Evolutionary conservation across 2,888 invertebrate species (phyloP), one percentile per base, ranked within the genome.

Genomic region (Bursaphelenchus okinawaensis): DNA sequence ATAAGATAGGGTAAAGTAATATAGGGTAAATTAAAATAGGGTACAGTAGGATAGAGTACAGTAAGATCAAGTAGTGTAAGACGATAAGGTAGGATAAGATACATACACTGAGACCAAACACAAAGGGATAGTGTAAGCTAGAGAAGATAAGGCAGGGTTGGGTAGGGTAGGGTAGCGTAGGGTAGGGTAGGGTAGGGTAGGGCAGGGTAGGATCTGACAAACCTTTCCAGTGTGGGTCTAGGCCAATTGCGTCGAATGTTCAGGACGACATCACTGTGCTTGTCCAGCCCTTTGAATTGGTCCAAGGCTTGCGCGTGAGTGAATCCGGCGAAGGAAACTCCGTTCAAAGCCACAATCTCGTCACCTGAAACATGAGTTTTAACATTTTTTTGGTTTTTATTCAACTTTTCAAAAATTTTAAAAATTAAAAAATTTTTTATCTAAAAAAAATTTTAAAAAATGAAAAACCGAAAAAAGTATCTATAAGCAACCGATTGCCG

Each of bases 251-350:
- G 58, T 22, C 71, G 52, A 20, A 71, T 68, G 26, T 55, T 55
- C 23, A 75, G 58, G 27, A 60, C 51, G 26, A 71, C 64, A 51
- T 71, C 67, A 50, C 23, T n/a, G 16, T 12, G 1, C 29, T 55
- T 69, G 58, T 55, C 52, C 24, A 57, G 26, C 24, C 57, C 27
- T 20, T 57, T 40, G 62, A 72, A 73, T 16, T 61, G 26, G 27
- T 69, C 56, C n/a, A 72, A 55, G 9, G 72, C 63, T 55, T 72
- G 62, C 12, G 73, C 61, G 59, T 72, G 72, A 7, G 75, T 73
- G 28, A 31, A 57, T 19, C 71, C 72, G 23, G 40, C 52, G 52
- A 72, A 50, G 16, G 57, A 19, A 51, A 65, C 20, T 3, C 70
- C 73, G 58, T 75, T 73, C 19, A 72, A 65, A 20, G 55, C 57